phyloP scores from a whole-genome alignment of 2,113 vertebrate genomes.

The Corythaixoides concolor region DNA sequence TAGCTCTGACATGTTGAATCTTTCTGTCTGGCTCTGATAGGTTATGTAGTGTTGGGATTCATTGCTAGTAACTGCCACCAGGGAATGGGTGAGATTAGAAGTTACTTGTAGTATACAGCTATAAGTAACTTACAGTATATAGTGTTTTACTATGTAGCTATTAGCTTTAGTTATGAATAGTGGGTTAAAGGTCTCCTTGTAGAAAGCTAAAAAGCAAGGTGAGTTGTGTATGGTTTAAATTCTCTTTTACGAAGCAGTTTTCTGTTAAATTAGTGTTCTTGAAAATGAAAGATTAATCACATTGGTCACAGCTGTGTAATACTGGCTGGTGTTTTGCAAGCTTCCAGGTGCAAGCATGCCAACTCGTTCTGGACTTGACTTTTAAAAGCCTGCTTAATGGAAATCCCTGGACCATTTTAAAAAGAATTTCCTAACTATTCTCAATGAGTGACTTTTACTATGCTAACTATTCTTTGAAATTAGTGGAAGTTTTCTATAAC shows the following conservation, averaged over 20 bases:
- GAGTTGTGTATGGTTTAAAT: not conserved
- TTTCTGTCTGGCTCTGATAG: not conserved
- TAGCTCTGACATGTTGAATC: rapidly evolving
- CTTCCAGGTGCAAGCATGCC: not conserved
- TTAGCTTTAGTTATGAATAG: not conserved
- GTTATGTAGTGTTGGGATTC: rapidly evolving
- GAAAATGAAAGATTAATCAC: not conserved
- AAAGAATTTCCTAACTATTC: not conserved
- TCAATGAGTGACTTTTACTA: not conserved
- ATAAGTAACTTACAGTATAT: not conserved
- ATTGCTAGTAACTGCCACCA: not conserved
- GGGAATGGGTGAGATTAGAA: not conserved
- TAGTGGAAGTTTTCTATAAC: not conserved
- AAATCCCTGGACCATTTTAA: not conserved
- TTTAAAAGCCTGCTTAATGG: not conserved
- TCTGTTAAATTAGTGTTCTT: not conserved
- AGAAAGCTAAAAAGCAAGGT: not conserved
- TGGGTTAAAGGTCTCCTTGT: not conserved
- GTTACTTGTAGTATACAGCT: not conserved
- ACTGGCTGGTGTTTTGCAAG: not conserved
- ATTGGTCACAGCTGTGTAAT: not conserved
- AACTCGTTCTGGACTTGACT: not conserved
- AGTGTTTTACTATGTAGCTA: not conserved
- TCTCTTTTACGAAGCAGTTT: not conserved
- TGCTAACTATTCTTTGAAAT: not conserved